These are phyloP conservation scores for Papilio helenus DNA, from an alignment of 1,140 invertebrate species.

Conservation along the genomic window DNA sequence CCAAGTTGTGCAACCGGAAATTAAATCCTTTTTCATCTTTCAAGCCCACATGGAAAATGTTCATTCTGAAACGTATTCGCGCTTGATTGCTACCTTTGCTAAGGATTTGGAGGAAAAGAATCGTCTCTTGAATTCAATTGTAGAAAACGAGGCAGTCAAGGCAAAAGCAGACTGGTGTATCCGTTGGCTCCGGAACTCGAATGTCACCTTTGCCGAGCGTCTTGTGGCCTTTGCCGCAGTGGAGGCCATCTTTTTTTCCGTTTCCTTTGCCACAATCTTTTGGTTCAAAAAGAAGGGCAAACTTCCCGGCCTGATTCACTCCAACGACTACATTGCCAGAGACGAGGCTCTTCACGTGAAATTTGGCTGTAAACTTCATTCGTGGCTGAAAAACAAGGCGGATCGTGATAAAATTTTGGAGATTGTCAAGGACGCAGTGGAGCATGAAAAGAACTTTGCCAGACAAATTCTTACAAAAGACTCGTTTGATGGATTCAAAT, in stretches of 20 bases:
- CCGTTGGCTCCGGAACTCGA: background rate
- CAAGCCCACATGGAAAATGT: slow-evolving; percentile 6
- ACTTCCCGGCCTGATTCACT: background rate
- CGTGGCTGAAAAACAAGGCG: background rate
- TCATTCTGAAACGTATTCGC: slow-evolving; percentile 21
- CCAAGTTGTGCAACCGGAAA: slow-evolving; percentile 97
- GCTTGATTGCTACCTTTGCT: background rate
- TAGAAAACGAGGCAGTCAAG: background rate
- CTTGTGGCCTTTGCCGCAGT: slow-evolving; percentile 3
- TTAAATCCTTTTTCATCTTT: slow-evolving; percentile 61
- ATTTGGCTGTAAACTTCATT: slow-evolving; percentile 1
- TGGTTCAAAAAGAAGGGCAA: slow-evolving; percentile 6
- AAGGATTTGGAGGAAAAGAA: slow-evolving; percentile 15
- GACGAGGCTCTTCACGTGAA: background rate
- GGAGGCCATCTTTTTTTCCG: slow-evolving; percentile 4
- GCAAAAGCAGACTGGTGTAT: background rate
- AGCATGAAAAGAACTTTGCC: background rate
- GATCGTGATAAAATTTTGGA: slow-evolving; percentile 13
- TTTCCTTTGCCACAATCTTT: slow-evolving; percentile 5
- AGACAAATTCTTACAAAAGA: slow-evolving; percentile 5
- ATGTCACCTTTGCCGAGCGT: background rate
- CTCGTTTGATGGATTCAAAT: slow-evolving; percentile 4
- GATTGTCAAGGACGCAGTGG: slow-evolving; percentile 5
- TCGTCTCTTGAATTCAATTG: slow-evolving; percentile 11
- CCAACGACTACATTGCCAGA: slow-evolving; percentile 4